These are phyloP conservation scores for Phyllotreta cruciferae DNA, from an alignment of 2,888 invertebrate species.

Conservation along the genomic window DNA sequence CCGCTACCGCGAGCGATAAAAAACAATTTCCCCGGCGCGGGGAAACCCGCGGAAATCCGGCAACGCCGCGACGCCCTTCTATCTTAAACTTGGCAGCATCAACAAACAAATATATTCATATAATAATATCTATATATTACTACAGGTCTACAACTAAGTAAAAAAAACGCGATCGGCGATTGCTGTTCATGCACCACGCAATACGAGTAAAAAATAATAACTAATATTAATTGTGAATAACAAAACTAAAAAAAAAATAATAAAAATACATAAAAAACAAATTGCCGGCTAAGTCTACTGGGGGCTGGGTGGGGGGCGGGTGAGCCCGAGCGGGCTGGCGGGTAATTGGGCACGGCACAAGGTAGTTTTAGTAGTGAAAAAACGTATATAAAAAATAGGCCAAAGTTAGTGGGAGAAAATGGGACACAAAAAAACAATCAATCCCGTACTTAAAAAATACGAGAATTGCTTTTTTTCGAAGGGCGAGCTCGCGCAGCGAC, in stretches of 20 bases:
- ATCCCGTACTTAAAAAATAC: no score
- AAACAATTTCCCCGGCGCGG: neutral
- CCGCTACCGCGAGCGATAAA: neutral
- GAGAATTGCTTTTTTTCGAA: no score
- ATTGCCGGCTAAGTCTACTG: constrained; percentile 41
- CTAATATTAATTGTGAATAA: constrained; percentile 49
- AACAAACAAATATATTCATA: constrained; percentile 59
- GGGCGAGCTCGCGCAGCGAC: no score
- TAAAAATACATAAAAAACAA: constrained; percentile 51
- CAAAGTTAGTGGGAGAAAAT: constrained; percentile 4
- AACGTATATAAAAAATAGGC: constrained; percentile 40
- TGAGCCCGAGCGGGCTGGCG: constrained; percentile 41
- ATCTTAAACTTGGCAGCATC: constrained; percentile 64
- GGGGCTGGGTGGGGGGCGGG: constrained; percentile 13
- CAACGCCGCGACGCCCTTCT: constrained; percentile 47
- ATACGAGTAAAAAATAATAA: constrained; percentile 44
- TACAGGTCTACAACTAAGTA: constrained; percentile 57
- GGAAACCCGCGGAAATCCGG: constrained; percentile 38
- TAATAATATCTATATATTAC: constrained; percentile 52
- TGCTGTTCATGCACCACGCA: constrained; percentile 59
- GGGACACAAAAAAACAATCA: neutral
- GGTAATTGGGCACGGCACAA: constrained; percentile 56
- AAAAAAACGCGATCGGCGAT: constrained; percentile 47
- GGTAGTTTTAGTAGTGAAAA: constrained; percentile 43
- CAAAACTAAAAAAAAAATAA: constrained; percentile 52